These are phyloP conservation scores for Cherax destructor DNA, from an alignment of 1,140 invertebrate species.

Conservation along the genomic window DNA sequence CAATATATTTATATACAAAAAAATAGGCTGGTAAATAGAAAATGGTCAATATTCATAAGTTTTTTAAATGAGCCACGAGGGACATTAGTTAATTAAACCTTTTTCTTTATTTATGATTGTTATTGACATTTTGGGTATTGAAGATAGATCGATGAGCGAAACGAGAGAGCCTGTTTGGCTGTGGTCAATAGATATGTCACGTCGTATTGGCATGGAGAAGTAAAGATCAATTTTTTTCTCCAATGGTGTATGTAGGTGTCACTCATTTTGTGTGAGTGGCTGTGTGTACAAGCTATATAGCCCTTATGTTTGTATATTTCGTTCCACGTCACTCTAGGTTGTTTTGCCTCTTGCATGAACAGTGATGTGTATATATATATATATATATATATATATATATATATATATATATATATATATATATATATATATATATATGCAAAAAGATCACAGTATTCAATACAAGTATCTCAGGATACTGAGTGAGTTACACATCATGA, in stretches of 20 bases:
- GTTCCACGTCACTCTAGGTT: not conserved
- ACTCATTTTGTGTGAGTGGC: not conserved
- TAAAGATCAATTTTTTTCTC: not conserved
- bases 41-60: no score
- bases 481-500: no score
- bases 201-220: not conserved
- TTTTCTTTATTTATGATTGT: not conserved
- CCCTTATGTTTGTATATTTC: not conserved
- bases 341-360: not conserved
- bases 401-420: slow-evolving; percentile 38
- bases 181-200: not conserved
- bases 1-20: no score
- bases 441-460: no score
- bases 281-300: not conserved
- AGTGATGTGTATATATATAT: not conserved
- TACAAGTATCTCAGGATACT: no score
- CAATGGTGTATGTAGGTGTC: not conserved
- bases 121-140: not conserved
- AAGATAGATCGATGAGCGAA: not conserved
- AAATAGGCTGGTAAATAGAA: no score
- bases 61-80: no score
- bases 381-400: slow-evolving; percentile 14
- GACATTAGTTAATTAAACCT: no score
- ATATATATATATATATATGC: slow-evolving; percentile 9
- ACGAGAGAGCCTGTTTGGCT: no score